phyloP scores from a whole-genome alignment of 2,888 invertebrate genomes.

The Drosophila hawaiiensis region DNA sequence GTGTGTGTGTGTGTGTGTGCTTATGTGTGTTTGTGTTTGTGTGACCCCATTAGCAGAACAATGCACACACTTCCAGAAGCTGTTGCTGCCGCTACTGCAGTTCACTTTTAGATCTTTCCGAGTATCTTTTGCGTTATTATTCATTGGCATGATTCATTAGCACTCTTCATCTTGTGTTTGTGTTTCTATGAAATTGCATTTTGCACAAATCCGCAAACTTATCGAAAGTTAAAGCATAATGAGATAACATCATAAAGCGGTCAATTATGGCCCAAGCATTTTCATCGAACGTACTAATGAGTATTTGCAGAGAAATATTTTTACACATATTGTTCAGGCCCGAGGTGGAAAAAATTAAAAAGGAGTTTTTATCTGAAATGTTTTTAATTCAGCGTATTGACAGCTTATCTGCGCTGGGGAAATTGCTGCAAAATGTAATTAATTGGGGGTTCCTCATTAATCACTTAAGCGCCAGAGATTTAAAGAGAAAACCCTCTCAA shows the following conservation, averaged over 20 bases:
- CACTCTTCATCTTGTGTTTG: slow-evolving; percentile 15
- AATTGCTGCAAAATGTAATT: background rate
- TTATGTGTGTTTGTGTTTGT: slow-evolving; percentile 7
- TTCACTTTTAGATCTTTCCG: slow-evolving; percentile 1
- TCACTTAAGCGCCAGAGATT: background rate
- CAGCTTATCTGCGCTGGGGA: background rate
- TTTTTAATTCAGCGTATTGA: background rate
- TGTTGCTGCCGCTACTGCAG: background rate
- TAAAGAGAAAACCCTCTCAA: background rate
- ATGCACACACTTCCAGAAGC: slow-evolving; percentile 34
- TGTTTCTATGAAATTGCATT: slow-evolving; percentile 18
- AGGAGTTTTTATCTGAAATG: background rate
- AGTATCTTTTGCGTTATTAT: slow-evolving; percentile 39
- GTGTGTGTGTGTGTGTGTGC: background rate
- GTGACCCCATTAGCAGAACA: slow-evolving; percentile 53
- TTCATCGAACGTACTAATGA: background rate
- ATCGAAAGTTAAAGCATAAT: background rate
- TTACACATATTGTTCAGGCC: too few species aligned
- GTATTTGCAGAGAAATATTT: background rate
- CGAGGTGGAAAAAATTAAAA: too few species aligned
- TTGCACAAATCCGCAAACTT: background rate
- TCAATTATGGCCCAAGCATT: background rate
- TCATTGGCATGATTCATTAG: slow-evolving; percentile 65
- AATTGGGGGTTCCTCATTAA: background rate
- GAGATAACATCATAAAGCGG: background rate